Evolutionary conservation across 2,888 invertebrate genomes (phyloP), one percentile per base, ranked within the genome.

Genomic region (Atethmia centrago): DNA sequence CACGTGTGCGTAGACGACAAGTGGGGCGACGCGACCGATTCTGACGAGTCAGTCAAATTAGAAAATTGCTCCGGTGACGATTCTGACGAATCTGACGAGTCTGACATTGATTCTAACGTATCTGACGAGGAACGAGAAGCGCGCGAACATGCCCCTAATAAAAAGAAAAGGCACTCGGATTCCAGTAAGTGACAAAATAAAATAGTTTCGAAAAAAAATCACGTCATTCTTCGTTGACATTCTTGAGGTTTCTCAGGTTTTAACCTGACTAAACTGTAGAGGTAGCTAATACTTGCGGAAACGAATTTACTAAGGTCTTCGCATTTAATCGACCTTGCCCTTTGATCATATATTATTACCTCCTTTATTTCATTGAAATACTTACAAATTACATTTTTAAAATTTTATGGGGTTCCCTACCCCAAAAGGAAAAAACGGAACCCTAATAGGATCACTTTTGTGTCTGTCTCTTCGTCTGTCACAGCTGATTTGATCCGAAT

Each of bases 61-160:
- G 88, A 90, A 3, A 71, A 71, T 10, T 84, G 67, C 28, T 87
- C 88, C 0, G 87, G 79, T 0, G 85, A 84, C 0, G 88, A 89
- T 3, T 77, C 88, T 0, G 87, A 84, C n/a, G n/a, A n/a, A n/a
- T n/a, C n/a, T n/a, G n/a, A 36, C 0, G 89, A 88, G 21, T 85
- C 88, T 4, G 90, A 90, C 1, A 84, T 91, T 0, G 92, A 94
- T 65, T 92, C 92, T 0, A 86, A 90, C 28, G 36, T 90, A 3
- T 94, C 93, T 0, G 90, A 90, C 7, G 90, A 92, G 25, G 92
- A 93, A 55, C 64, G 42, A 10, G 83, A 85, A 58, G 85, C 79
- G 10, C 58, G 71, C 0, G 75, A 87, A 40, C 40, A 66, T 9
- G 47, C 55, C 19, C 19, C 16, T 8, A 21, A 21, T 59, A 86